Percentiles rank a stretch among this genome's conserved stretches.
Conservation (phyloP, 2,888 invertebrate species). For the Conops quadrifasciatus region DNA sequence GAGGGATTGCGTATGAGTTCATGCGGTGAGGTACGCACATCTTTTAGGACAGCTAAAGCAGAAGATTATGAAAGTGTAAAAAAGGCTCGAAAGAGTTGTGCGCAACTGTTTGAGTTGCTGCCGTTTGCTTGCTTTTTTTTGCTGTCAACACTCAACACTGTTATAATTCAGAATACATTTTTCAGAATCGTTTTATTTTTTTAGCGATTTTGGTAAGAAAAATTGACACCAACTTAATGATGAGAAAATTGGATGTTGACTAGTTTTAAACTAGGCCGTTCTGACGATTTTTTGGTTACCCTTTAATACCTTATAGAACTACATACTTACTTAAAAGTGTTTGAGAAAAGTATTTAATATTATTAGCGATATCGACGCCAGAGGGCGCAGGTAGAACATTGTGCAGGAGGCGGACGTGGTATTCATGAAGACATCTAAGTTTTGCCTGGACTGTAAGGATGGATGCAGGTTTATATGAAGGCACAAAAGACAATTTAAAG, state of each 20-base stretch:
- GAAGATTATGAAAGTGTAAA: background rate
- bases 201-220: too few relatives aligned
- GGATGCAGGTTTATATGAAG: background rate
- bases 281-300: too few relatives aligned
- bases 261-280: too few relatives aligned
- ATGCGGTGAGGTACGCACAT: conserved; percentile 91
- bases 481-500: too few relatives aligned
- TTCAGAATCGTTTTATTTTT: too few relatives aligned
- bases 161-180: background rate
- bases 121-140: background rate
- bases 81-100: too few relatives aligned
- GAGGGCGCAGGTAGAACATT: conserved; percentile 91
- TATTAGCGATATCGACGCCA: conserved; percentile 95
- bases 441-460: conserved; percentile 89
- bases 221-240: too few relatives aligned
- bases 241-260: too few relatives aligned
- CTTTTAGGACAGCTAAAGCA: conserved; percentile 87
- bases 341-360: conserved; percentile 97
- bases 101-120: too few relatives aligned
- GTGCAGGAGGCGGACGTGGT: conserved; percentile 90
- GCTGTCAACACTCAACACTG: background rate
- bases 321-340: conserved; percentile 86
- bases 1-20: conserved; percentile 90
- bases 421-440: conserved; percentile 96
- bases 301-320: too few relatives aligned